Evolutionary conservation across 1,140 invertebrate species (phyloP).

Genomic region (Leptinotarsa undecemlineata): DNA sequence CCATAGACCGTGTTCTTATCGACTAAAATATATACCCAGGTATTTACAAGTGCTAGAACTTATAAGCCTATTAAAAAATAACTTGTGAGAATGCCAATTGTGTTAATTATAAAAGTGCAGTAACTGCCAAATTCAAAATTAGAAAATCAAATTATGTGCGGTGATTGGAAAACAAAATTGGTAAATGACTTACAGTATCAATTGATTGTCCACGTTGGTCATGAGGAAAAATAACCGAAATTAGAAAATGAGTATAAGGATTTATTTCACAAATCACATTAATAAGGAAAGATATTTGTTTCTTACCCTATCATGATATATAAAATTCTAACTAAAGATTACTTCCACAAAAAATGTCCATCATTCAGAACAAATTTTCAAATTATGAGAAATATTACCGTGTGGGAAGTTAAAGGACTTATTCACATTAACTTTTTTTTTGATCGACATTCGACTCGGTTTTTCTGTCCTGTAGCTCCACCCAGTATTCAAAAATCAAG

Average conservation of each 20-base stretch:
- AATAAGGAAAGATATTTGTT: too few relatives aligned
- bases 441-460: too few relatives aligned
- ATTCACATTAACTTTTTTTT: too few relatives aligned
- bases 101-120: conserved; percentile 20
- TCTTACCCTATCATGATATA: too few relatives aligned
- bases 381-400: too few relatives aligned
- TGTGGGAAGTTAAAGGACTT: too few relatives aligned
- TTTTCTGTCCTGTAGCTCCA: too few relatives aligned
- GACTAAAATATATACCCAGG: not conserved
- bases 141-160: not conserved
- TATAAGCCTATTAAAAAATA: conserved; percentile 17
- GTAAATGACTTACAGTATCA: conserved; percentile 10
- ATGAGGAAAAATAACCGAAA: not conserved
- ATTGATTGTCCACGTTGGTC: not conserved
- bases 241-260: not conserved
- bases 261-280: too few relatives aligned
- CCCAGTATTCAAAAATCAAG: too few relatives aligned
- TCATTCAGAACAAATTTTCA: too few relatives aligned
- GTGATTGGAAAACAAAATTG: not conserved
- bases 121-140: conserved; percentile 22
- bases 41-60: conserved; percentile 12
- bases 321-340: too few relatives aligned
- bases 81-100: conserved; percentile 25
- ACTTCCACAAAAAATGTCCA: too few relatives aligned
- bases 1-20: not conserved